Percentiles rank a stretch among this genome's conserved stretches.
Conservation (phyloP, 1,140 invertebrate species). For the Grapholita molesta region DNA sequence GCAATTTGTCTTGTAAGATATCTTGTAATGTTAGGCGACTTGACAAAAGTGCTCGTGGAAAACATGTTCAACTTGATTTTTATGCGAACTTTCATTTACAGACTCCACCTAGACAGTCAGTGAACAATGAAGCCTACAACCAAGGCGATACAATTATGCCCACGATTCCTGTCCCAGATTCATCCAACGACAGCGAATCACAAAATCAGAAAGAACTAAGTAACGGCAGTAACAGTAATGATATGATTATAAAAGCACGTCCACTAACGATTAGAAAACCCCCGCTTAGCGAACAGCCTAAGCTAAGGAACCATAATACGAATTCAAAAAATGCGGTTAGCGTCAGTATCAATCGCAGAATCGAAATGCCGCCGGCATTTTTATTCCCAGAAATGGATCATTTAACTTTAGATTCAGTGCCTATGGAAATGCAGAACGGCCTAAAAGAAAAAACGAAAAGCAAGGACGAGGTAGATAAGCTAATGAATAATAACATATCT, state of each 20-base stretch:
- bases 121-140: constrained; percentile 51
- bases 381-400: constrained; percentile 87
- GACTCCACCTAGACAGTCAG: constrained; percentile 71
- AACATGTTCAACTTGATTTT: background rate
- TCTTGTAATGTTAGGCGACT: no score
- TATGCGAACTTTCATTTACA: constrained; percentile 28
- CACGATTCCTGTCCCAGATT: constrained; percentile 46
- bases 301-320: constrained; percentile 81
- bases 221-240: constrained; percentile 67
- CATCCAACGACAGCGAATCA: constrained; percentile 51
- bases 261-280: constrained; percentile 89
- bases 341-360: constrained; percentile 85
- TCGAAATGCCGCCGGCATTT: constrained; percentile 90
- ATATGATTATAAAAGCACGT: constrained; percentile 87
- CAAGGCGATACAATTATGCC: constrained; percentile 49
- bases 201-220: constrained; percentile 60
- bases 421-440: constrained; percentile 53
- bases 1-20: no score
- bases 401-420: constrained; percentile 44
- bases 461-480: constrained; percentile 67
- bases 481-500: constrained; percentile 63
- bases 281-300: constrained; percentile 86
- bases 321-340: constrained; percentile 79
- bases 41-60: background rate
- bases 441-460: constrained; percentile 56